phyloP scores from a whole-genome alignment of 2,888 invertebrate species.

The Aplocera efformata region DNA sequence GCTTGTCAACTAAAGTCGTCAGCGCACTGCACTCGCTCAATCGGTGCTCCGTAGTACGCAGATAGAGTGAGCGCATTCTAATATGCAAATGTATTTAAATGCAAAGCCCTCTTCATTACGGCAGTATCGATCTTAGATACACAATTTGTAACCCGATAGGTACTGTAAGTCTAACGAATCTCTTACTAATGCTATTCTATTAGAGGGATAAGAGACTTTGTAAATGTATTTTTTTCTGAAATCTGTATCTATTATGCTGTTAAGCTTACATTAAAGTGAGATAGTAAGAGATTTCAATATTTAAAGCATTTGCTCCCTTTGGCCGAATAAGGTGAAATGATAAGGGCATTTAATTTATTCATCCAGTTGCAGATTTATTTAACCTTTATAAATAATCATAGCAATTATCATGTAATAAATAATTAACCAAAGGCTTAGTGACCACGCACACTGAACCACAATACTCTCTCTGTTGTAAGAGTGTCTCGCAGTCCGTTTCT shows the following conservation, averaged over 20 bases:
- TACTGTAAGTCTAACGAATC: conserved; percentile 64
- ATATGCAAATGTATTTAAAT: conserved; percentile 81
- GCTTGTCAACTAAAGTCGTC: conserved; percentile 32
- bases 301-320: no score
- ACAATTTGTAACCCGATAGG: conserved; percentile 78
- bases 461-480: no score
- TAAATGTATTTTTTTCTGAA: conserved; percentile 4
- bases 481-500: no score
- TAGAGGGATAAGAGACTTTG: conserved; percentile 2
- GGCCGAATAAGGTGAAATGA: no score
- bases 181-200: conserved; percentile 42
- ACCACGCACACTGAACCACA: no score
- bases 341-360: no score
- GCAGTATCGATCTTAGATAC: conserved; percentile 78
- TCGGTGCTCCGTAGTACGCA: conserved; percentile 26
- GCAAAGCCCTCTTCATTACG: conserved; percentile 79
- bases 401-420: no score
- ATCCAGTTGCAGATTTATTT: no score
- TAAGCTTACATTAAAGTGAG: no score
- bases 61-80: conserved; percentile 71
- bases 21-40: conserved; percentile 31
- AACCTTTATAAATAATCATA: no score
- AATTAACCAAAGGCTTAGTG: no score
- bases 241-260: neutral
- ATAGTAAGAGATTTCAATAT: no score